Evolutionary conservation across 2,888 invertebrate species (phyloP).

Genomic region (Venusia cambrica): DNA sequence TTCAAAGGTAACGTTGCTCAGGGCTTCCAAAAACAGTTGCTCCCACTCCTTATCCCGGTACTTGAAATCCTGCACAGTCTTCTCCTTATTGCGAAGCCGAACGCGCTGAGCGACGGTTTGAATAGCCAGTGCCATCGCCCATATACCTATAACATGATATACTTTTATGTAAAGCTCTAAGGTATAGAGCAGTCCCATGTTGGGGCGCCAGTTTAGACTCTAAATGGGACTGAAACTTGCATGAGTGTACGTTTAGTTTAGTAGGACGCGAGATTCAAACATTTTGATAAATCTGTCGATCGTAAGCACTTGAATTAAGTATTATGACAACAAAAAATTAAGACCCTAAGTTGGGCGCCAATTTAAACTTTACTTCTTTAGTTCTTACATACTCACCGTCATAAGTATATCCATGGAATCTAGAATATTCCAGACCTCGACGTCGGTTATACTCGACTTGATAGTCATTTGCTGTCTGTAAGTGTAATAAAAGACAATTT

Average conservation of each 20-base stretch:
- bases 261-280: too few species aligned
- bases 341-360: constrained; percentile 5
- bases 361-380: too few species aligned
- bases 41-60: constrained; percentile 95
- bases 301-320: too few species aligned
- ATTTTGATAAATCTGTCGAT: too few species aligned
- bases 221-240: too few species aligned
- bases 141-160: constrained; percentile 81
- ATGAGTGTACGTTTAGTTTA: too few species aligned
- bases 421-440: constrained; percentile 91
- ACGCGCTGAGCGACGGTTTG: constrained; percentile 92
- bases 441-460: constrained; percentile 90
- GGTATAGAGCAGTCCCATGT: not conserved
- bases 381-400: too few species aligned
- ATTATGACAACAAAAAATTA: too few species aligned
- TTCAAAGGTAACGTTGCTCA: constrained; percentile 95
- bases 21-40: constrained; percentile 90
- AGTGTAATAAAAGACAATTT: constrained; percentile 29
- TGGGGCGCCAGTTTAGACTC: not conserved
- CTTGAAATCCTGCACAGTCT: constrained; percentile 90
- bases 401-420: constrained; percentile 98
- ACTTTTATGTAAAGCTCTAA: not conserved
- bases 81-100: constrained; percentile 85
- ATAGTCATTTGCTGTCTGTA: constrained; percentile 94
- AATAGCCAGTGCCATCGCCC: constrained; percentile 98